Evolutionary conservation across 2,888 invertebrate species (phyloP).

Genomic region (Lapara coniferarum): DNA sequence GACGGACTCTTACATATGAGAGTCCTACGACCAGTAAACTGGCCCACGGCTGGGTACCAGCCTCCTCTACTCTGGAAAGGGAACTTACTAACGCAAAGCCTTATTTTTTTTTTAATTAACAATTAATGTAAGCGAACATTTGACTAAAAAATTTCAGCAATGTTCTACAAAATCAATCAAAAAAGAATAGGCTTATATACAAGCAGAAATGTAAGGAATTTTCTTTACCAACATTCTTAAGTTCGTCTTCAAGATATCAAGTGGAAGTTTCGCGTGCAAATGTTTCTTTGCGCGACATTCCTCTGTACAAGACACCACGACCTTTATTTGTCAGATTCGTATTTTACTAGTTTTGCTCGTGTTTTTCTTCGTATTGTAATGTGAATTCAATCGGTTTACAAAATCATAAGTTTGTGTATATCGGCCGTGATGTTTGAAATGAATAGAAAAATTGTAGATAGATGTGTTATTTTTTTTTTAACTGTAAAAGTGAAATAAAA

Average conservation of each 20-base stretch:
- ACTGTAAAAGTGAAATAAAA: too few relatives aligned
- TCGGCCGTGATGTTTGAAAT: too few relatives aligned
- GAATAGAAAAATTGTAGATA: too few relatives aligned
- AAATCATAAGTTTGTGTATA: too few relatives aligned
- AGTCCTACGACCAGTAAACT: too few relatives aligned
- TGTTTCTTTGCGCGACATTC: slow-evolving; percentile 12
- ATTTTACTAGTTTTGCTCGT: not conserved
- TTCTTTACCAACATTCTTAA: slow-evolving; percentile 22
- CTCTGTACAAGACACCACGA: not conserved
- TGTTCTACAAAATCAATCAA: slow-evolving; percentile 20
- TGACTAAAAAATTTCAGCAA: not conserved
- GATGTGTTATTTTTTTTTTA: too few relatives aligned
- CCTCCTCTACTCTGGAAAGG: too few relatives aligned
- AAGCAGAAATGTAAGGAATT: slow-evolving; percentile 22
- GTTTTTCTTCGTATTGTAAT: not conserved
- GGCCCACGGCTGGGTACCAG: too few relatives aligned
- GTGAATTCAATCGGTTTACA: not conserved
- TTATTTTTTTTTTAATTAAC: too few relatives aligned
- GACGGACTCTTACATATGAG: too few relatives aligned
- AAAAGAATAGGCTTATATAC: slow-evolving; percentile 13
- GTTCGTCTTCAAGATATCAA: not conserved
- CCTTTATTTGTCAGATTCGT: not conserved
- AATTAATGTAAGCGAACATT: too few relatives aligned
- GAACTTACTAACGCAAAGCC: too few relatives aligned
- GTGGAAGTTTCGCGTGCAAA: slow-evolving; percentile 9